Evolutionary conservation across 1,140 invertebrate genomes (phyloP).

Genomic region (Bombus fervidus): DNA sequence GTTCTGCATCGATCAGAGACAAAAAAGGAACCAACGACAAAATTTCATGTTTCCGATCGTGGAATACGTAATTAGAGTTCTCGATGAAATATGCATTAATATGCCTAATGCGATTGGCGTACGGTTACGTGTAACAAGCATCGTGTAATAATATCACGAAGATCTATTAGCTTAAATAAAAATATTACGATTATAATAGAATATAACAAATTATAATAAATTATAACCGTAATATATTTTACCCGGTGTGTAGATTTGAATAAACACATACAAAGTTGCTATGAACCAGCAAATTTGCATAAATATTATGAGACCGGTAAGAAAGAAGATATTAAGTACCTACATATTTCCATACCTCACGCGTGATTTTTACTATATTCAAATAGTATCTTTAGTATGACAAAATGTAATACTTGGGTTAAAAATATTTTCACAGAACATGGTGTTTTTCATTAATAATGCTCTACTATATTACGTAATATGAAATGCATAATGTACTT

Average conservation of each 20-base stretch:
- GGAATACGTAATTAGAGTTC: slow-evolving; percentile 60
- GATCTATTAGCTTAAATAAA: too few relatives aligned
- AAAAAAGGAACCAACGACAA: slow-evolving; percentile 25
- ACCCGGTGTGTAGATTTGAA: neutral
- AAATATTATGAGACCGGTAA: neutral
- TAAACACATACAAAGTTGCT: neutral
- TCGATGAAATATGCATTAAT: neutral
- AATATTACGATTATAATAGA: too few relatives aligned
- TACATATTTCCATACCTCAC: neutral
- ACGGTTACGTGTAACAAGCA: neutral
- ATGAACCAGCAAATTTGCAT: neutral
- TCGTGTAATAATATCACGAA: neutral
- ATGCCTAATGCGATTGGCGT: neutral
- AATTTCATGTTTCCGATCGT: slow-evolving; percentile 43
- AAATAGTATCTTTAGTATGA: neutral
- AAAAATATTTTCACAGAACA: too few relatives aligned
- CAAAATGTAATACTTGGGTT: too few relatives aligned
- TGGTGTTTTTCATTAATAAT: too few relatives aligned
- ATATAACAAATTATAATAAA: too few relatives aligned
- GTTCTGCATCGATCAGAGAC: neutral
- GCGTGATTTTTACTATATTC: neutral
- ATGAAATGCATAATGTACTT: too few relatives aligned
- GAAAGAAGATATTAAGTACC: neutral
- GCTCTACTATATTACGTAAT: too few relatives aligned
- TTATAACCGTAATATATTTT: neutral